Evolutionary conservation across 2,113 vertebrate species (phyloP).

Genomic region (Tinamus guttatus): DNA sequence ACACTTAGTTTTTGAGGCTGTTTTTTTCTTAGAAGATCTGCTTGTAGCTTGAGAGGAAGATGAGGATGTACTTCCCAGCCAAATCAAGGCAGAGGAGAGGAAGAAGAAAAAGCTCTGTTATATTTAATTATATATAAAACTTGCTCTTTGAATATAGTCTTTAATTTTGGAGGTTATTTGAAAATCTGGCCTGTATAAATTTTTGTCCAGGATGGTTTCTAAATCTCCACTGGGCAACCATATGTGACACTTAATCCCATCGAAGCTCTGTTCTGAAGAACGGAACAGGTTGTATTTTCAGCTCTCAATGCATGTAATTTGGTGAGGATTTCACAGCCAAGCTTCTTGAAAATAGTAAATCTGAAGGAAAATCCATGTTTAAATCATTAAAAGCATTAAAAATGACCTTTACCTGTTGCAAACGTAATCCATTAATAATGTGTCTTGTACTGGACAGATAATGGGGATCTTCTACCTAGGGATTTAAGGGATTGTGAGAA

Average conservation of each 20-base stretch:
- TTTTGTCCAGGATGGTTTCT: neutral
- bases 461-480: constrained; percentile 59
- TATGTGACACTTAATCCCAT: neutral
- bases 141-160: neutral
- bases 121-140: neutral
- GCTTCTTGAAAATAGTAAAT: constrained; percentile 60
- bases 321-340: constrained; percentile 12
- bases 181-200: neutral
- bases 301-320: constrained; percentile 4
- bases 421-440: constrained; percentile 78
- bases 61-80: neutral
- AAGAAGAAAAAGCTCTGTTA: neutral
- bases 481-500: constrained; percentile 70
- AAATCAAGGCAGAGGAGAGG: neutral
- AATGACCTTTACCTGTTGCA: constrained; percentile 77
- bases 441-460: constrained; percentile 68
- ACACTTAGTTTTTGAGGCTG: rapidly evolving
- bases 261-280: neutral
- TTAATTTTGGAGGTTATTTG: neutral
- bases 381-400: constrained; percentile 77
- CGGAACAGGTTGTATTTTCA: neutral
- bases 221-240: neutral
- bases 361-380: constrained; percentile 67
- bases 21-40: neutral
- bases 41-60: neutral